Evolutionary conservation across 2,797 vertebrate species (phyloP).

Genomic region (Morus bassanus): DNA sequence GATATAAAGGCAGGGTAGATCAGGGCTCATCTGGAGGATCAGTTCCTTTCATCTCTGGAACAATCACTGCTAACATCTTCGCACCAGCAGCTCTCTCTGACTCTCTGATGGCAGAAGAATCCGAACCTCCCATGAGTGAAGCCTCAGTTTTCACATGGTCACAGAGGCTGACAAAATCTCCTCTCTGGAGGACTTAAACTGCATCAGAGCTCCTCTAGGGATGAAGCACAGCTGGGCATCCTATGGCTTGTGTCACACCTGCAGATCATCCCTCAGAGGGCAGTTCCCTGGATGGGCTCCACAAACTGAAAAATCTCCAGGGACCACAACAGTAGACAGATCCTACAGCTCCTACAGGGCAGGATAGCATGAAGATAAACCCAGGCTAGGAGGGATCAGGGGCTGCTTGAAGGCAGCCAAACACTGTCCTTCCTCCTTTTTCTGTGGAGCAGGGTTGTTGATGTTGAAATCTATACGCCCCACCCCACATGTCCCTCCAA

Average conservation of each 20-base stretch:
- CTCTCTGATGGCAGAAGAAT: background rate
- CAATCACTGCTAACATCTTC: background rate
- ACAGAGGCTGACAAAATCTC: background rate
- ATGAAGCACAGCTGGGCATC: background rate
- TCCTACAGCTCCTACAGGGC: background rate
- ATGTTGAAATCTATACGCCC: background rate
- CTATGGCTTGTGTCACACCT: background rate
- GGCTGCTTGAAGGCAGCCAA: background rate
- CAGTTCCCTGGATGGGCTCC: background rate
- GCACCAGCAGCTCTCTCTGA: background rate
- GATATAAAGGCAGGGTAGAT: background rate
- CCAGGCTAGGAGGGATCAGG: background rate
- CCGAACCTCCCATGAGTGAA: background rate
- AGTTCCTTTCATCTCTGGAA: background rate
- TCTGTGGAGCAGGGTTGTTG: background rate
- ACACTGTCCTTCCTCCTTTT: background rate
- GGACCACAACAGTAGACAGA: background rate
- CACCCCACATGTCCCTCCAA: background rate
- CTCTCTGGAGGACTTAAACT: background rate
- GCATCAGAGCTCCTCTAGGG: background rate
- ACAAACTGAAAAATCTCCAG: background rate
- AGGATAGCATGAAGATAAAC: background rate
- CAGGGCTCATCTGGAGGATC: background rate
- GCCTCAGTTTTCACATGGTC: background rate
- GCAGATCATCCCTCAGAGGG: background rate